Percentiles rank a stretch among this genome's conserved stretches.
These are phyloP conservation scores for Sorex maritimensis DNA, from an alignment of 2,797 vertebrate genomes.

Conservation along the genomic window DNA sequence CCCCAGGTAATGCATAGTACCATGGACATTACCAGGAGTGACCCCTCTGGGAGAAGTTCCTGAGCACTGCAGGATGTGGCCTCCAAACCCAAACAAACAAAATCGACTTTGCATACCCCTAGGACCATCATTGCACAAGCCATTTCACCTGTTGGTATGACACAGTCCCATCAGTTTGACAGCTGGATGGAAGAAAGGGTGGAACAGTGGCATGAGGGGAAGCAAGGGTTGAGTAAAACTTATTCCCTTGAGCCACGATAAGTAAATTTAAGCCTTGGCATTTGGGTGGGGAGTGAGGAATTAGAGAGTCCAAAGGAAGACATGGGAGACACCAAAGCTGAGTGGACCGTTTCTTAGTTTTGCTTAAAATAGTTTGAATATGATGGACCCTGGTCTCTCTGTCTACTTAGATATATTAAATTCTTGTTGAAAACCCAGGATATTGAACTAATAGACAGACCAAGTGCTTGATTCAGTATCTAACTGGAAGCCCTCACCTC, in stretches of 20 bases:
- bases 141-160: background rate
- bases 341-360: background rate
- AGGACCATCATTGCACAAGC: background rate
- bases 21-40: too few species aligned
- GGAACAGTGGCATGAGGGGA: background rate
- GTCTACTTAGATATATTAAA: background rate
- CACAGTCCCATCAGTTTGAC: background rate
- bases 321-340: background rate
- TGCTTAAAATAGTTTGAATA: background rate
- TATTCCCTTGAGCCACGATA: conserved; percentile 26
- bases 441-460: background rate
- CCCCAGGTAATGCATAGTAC: too few species aligned
- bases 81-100: background rate
- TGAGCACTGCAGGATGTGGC: too few species aligned
- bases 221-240: background rate
- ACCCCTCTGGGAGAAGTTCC: too few species aligned
- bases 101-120: conserved; percentile 22
- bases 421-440: conserved; percentile 2
- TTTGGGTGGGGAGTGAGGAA: background rate
- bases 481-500: background rate
- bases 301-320: background rate
- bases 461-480: background rate
- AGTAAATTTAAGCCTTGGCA: background rate
- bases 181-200: background rate
- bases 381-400: background rate